phyloP scores from a whole-genome alignment of 1,140 invertebrate genomes.

The Bicyclus anynana region DNA sequence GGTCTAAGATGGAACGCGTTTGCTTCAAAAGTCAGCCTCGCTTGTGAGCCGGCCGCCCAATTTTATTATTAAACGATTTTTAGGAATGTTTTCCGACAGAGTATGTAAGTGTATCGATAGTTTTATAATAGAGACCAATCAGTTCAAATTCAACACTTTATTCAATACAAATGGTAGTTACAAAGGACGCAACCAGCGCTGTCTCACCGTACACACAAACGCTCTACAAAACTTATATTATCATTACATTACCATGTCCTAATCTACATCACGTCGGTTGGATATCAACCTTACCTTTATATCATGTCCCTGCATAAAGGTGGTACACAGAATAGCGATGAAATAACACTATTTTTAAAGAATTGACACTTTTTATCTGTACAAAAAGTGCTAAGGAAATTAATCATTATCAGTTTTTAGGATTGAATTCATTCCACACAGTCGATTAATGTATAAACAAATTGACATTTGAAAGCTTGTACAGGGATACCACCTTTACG shows the following conservation, averaged over 20 bases:
- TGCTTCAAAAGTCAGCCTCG: no score
- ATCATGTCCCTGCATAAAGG: background rate
- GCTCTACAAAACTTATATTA: background rate
- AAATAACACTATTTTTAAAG: no score
- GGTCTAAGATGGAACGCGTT: no score
- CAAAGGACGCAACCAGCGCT: slow-evolving; percentile 22
- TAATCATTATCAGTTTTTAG: no score
- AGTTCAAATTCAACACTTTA: slow-evolving; percentile 32
- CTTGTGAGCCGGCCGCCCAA: no score
- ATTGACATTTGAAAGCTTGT: no score
- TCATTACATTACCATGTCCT: background rate
- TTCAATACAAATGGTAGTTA: slow-evolving; percentile 29
- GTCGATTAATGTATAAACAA: no score
- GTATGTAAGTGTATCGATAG: background rate
- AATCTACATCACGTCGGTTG: background rate
- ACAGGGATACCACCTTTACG: background rate
- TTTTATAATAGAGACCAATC: background rate
- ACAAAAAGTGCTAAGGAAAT: no score
- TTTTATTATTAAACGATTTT: background rate
- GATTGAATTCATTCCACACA: no score
- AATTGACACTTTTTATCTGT: no score
- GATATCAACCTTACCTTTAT: background rate
- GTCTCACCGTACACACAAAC: slow-evolving; percentile 9
- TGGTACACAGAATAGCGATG: background rate
- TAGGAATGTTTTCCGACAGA: slow-evolving; percentile 4